These are phyloP conservation scores for Calliopsis andreniformis DNA, from an alignment of 1,140 invertebrate genomes.

Conservation along the genomic window DNA sequence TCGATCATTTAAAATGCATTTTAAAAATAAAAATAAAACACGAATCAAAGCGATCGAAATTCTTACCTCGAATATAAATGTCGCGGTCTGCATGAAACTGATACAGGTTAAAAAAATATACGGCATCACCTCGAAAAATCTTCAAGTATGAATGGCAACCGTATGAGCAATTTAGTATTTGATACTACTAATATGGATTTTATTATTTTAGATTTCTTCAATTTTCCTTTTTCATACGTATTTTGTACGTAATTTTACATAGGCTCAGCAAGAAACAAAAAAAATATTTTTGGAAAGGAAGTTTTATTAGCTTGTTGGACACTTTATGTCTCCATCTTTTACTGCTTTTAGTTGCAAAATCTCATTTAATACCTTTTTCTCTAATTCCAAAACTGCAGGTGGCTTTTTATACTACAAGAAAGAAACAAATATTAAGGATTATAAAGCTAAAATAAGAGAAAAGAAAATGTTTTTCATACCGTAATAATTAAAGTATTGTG, in stretches of 20 bases:
- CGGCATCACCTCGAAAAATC: neutral
- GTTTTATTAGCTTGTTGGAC: conserved; percentile 79
- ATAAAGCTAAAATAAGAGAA: neutral
- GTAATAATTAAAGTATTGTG: conserved; percentile 90
- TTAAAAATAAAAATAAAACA: neutral
- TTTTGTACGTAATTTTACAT: neutral
- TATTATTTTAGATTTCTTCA: neutral
- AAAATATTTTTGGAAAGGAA: neutral
- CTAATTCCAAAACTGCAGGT: conserved; percentile 85
- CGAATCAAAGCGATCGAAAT: neutral
- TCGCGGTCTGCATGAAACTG: neutral
- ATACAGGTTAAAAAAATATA: neutral
- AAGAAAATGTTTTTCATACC: conserved; percentile 78
- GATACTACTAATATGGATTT: neutral
- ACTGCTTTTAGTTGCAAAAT: conserved; percentile 82
- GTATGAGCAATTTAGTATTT: neutral
- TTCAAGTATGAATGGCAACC: neutral
- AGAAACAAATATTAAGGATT: conserved; percentile 55
- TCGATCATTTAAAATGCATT: neutral
- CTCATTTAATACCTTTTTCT: conserved; percentile 83
- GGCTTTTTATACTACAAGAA: conserved; percentile 89
- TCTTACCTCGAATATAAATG: neutral
- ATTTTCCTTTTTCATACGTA: neutral
- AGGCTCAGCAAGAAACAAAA: conserved; percentile 7
- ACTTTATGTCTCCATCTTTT: conserved; percentile 81